Evolutionary conservation across 2,113 vertebrate genomes (phyloP), one percentile per base, ranked within the genome.

Genomic region (Jacana jacana): DNA sequence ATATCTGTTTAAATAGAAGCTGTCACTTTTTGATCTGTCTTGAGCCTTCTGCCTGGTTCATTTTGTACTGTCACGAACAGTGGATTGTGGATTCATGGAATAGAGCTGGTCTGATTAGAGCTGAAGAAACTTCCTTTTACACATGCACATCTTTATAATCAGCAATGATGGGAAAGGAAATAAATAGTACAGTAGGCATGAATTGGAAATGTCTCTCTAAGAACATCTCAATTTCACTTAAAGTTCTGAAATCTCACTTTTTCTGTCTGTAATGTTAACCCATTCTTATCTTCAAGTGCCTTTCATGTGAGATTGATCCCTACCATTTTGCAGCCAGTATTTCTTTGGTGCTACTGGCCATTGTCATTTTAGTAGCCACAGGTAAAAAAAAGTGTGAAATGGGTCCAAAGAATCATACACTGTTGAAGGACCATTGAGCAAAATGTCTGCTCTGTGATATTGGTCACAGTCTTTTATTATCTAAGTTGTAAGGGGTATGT

Each of bases 21-120:
- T 95, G 93, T 88, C 79, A 48, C 82, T 78, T 93, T 88, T 35
- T 96, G 93, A 88, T 94, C 64, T 91, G 82, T 40, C 82, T 94
- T 81, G 82, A 96, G 80, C 80, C 86, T 94, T 16, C 80, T 93
- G 80, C 55, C 90, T 86, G 72, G 73, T 94, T 96, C 72, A 92
- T 94, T 95, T 90, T 96, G 80, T 91, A 94, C 54, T 69, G 61
- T 93, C 95, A 94, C 6, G 33, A 90, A 88, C 35, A 28, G 65
- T 84, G 86, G 90, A 90, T 94, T 92, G 89, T 71, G 76, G 91
- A 94, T 93, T 91, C 17, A 8, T 61, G 69, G 39, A 88, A 75
- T 9, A 94, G 60, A 88, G 86, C 60, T 57, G 48, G 24, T 91
- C 80, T 96, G 88, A 94, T 96, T 93, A 92, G 35, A 94, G 82